Conservation (phyloP, 2,888 invertebrate species). For the Stomorhina lunata region DNA sequence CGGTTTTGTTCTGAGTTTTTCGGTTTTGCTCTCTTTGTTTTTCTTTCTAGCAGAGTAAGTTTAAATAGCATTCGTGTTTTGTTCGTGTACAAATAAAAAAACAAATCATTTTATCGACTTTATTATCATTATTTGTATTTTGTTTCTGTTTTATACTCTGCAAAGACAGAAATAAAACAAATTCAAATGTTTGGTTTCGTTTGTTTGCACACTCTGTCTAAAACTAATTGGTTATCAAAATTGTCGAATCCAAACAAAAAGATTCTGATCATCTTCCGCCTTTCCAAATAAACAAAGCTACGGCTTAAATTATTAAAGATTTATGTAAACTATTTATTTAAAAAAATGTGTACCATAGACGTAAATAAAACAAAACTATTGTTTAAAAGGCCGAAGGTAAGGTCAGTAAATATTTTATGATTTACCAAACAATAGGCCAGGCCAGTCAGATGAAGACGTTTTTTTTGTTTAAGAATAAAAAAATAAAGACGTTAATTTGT, state of each 20-base stretch:
- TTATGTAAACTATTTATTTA: background rate
- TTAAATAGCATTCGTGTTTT: too few species aligned
- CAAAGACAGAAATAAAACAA: too few species aligned
- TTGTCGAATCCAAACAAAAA: background rate
- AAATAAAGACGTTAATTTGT: too few species aligned
- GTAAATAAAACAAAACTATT: constrained; percentile 19
- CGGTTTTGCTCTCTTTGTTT: too few species aligned
- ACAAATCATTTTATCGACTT: too few species aligned
- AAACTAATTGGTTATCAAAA: background rate
- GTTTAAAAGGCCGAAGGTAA: constrained; percentile 42
- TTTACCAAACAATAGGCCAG: constrained; percentile 30
- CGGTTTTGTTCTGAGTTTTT: too few species aligned
- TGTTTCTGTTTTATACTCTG: too few species aligned
- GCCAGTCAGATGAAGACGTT: constrained; percentile 21
- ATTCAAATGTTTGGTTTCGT: too few species aligned
- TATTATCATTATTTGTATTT: too few species aligned
- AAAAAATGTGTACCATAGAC: background rate
- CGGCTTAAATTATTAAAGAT: background rate
- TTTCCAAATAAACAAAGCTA: constrained; percentile 20
- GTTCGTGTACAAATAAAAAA: too few species aligned
- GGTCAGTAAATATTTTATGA: constrained; percentile 40
- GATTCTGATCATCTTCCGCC: constrained; percentile 17
- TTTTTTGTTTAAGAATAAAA: background rate
- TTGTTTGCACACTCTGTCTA: too few species aligned
- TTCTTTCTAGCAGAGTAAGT: too few species aligned